Base-by-base conservation (phyloP, 2,888 invertebrate species). In the Diarsia brunnea region DNA sequence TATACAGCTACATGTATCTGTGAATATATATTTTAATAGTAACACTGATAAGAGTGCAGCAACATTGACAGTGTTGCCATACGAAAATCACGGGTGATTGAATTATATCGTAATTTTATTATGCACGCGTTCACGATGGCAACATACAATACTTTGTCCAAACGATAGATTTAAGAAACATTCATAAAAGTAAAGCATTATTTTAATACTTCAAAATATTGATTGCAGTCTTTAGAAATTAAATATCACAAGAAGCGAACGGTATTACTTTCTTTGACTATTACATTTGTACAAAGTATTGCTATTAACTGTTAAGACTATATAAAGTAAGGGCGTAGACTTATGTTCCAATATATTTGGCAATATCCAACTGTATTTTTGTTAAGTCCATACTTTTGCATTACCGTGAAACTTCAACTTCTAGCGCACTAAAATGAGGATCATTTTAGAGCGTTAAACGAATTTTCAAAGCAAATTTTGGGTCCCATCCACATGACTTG, bases 111-210 rank as follows among this genome's bases (percentile, higher is more conserved):
- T 82, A 87, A 87, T 79, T 77, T 79, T 66, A 82, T 79, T 85
- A 76, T 75, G 68, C 53, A 71, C 72, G 72, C 51, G 65, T 69
- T 73, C 19, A 73, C 75, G 75, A 75, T 84, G 77, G 82, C 86
- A 88, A 90, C 82, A 73, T 74, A 86, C 91, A 93, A 93, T 92
- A 93, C 93, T 92, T 92, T 91, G 92, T 91, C 84, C 92, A 93
- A 92, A 91, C 82, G 84, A 82, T 85, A 81, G 76, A 76, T 70
- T 43, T 70, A 67, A 60, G 69, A 77, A 75, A 79, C 38, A 73
- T 81, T 73, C 69, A 79, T 76, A 80, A 82, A 88, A 87, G 90
- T 87, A 89, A 78, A 90, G 85, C 82, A 86, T 79, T 84, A 75
- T 38, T 84, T 84, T 90, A 92, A 92, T 92, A 92, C 92, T 92